phyloP scores from a whole-genome alignment of 2,113 vertebrate species.

The Dromiciops gliroides region DNA sequence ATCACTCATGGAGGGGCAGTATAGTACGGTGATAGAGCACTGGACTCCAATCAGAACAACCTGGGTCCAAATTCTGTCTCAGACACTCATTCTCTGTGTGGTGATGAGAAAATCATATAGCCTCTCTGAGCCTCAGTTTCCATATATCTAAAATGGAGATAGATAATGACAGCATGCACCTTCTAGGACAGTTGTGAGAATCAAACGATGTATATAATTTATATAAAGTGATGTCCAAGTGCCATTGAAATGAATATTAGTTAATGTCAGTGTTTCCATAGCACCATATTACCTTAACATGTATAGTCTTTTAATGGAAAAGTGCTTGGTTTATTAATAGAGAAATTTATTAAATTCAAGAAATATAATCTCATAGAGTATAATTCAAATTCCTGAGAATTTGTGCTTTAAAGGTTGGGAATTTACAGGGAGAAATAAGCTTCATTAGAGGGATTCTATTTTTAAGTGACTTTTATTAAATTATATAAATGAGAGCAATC shows the following conservation, averaged over 20 bases:
- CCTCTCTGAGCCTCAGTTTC: neutral
- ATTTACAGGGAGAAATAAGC: neutral
- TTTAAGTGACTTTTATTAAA: conserved; percentile 28
- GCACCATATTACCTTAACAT: neutral
- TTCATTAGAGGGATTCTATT: conserved; percentile 26
- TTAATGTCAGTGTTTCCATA: neutral
- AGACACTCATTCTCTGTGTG: neutral
- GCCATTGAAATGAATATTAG: neutral
- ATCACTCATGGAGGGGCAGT: neutral
- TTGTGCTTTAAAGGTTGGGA: neutral
- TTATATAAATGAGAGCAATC: neutral
- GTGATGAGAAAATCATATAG: neutral
- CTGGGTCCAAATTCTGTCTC: neutral
- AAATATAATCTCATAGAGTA: neutral
- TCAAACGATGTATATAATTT: neutral
- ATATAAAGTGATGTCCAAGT: neutral
- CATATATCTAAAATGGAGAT: neutral
- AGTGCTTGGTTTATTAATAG: neutral
- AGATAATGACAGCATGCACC: neutral
- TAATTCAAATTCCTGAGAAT: neutral
- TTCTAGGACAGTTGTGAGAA: neutral
- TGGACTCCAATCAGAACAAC: neutral
- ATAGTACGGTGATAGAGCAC: neutral
- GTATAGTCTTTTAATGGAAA: neutral
- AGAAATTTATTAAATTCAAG: neutral